Evolutionary conservation across 2,113 vertebrate species (phyloP), one percentile per base, ranked within the genome.

Genomic region (Etia nguti): DNA sequence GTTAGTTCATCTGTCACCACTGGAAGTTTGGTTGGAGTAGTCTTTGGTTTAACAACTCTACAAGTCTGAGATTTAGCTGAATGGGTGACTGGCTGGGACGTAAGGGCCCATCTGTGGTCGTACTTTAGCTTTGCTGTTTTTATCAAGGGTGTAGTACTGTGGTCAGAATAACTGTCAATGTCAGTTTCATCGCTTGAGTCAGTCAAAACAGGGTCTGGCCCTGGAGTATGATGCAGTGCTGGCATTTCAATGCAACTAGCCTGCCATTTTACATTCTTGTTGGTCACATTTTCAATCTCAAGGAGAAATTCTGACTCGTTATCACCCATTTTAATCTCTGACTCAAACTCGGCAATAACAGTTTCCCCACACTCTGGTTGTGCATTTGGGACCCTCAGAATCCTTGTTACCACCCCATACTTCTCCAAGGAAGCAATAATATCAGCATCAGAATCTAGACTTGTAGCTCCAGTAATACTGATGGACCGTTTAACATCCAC

Each of bases 101-200:
- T 13, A 56, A 56, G 22, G 1, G 0, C 10, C 22, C 6, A 6
- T 24, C 54, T 13, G 54, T 24, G 54, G 22, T 24, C 1, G 0
- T 56, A 56, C 11, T 24, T 56, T 0, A 13, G 0, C 3, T 55
- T 55, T 0, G 54, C n/a, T 12, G 54, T 55, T 6, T 55, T 4
- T 55, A 55, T 55, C 54, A 55, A 55, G 10, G 54, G n/a, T 55
- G 54, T 55, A 55, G n/a, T 55, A 55, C 54, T 55, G n/a, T 55
- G 10, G n/a, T 24, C n/a, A 55, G 54, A 12, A 24, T 4, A 24
- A 55, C 54, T 0, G 10, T 55, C 54, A 55, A 12, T 0, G 0
- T 52, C 50, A n/a, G 0, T 24, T 56, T 24, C 54, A 56, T 56
- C n/a, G 1, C 6, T 24, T 24, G 54, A 24, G 54, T 24, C 54